Conservation (phyloP, 2,888 invertebrate species). For the Diplazon laetatorius region DNA sequence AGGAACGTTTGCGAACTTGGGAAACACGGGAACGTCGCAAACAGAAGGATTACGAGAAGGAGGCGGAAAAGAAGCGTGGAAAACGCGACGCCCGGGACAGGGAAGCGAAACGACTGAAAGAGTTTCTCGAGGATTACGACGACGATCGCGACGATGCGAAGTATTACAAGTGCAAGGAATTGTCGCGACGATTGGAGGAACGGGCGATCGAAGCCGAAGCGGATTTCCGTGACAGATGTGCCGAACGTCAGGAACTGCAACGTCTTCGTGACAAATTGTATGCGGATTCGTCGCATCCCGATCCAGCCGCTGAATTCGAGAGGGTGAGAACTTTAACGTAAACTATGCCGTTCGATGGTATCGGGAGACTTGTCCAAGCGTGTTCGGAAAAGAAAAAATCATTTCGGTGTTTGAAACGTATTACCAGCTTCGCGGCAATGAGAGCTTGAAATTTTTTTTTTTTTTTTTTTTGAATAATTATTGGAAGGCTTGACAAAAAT, state of each 20-base stretch:
- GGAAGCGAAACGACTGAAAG: conserved; percentile 96
- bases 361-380: too few relatives aligned
- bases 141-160: conserved; percentile 98
- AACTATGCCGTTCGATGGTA: too few relatives aligned
- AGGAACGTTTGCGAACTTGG: conserved; percentile 92
- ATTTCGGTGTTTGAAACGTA: too few relatives aligned
- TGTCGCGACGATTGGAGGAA: conserved; percentile 95
- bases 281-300: conserved; percentile 86
- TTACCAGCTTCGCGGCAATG: too few relatives aligned
- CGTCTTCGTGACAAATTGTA: conserved; percentile 90
- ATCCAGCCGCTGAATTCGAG: conserved; percentile 87
- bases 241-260: conserved; percentile 85
- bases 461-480: too few relatives aligned
- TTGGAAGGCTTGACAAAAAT: too few relatives aligned
- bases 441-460: too few relatives aligned
- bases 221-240: conserved; percentile 94
- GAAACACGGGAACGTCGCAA: conserved; percentile 95
- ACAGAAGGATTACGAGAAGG: conserved; percentile 94
- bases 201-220: conserved; percentile 96
- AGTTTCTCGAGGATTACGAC: conserved; percentile 99
- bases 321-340: conserved; percentile 82
- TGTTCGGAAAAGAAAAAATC: too few relatives aligned
- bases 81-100: conserved; percentile 94
- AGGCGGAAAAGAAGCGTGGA: conserved; percentile 92
- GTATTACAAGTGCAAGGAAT: conserved; percentile 96